These are phyloP conservation scores for Psilopogon haemacephalus DNA, from an alignment of 2,113 vertebrate genomes.

Conservation along the genomic window DNA sequence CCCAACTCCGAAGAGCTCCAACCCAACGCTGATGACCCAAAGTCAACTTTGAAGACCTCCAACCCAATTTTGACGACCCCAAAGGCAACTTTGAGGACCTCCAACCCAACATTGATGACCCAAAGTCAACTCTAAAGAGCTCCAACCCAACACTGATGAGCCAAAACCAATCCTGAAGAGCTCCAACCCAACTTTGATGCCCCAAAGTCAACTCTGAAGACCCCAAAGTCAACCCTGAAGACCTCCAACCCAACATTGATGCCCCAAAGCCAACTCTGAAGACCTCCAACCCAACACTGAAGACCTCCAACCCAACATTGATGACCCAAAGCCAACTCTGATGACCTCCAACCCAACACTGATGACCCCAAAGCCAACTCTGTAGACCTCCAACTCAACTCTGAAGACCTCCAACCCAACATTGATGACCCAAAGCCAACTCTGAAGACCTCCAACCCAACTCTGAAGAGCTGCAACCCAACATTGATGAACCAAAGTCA, in stretches of 20 bases:
- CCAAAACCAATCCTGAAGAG: too few relatives aligned
- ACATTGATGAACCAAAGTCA: neutral
- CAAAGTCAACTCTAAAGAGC: too few relatives aligned
- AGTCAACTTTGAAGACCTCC: too few relatives aligned
- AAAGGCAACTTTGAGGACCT: too few relatives aligned
- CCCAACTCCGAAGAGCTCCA: neutral
- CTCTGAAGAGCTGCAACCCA: neutral
- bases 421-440: neutral
- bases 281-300: neutral
- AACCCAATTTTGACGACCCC: rapidly evolving
- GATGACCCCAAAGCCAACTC: neutral
- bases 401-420: too few relatives aligned
- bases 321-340: neutral
- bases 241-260: too few relatives aligned
- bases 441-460: neutral
- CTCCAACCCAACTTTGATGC: too few relatives aligned
- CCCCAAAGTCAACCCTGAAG: neutral
- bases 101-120: too few relatives aligned
- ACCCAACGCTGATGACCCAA: neutral
- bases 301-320: neutral
- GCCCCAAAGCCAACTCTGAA: neutral
- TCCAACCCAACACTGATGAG: too few relatives aligned
- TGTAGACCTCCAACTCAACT: neutral
- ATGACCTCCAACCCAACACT: neutral
- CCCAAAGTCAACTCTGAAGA: too few relatives aligned